Evolutionary conservation across 2,797 vertebrate species (phyloP), one percentile per base, ranked within the genome.

Genomic region (Toxotes lorentzi): DNA sequence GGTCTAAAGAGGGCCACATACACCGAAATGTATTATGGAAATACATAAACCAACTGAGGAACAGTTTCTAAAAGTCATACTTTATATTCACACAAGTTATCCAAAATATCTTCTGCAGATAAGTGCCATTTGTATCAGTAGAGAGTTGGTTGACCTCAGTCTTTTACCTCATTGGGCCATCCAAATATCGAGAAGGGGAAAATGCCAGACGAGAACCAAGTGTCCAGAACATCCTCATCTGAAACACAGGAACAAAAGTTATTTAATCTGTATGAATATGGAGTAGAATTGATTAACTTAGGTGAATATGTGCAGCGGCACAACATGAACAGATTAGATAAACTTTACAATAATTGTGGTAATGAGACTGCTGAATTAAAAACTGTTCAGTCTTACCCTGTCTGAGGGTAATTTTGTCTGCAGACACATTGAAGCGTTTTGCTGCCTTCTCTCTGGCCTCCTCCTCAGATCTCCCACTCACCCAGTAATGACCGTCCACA

Each of bases 101-200:
- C 23, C 1, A 48, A n/a, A 23, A 30, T 11, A 43, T 51, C 23
- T 43, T 24, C 10, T 38, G 24, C 45, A 50, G 47, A 38, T 34
- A 53, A 38, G 19, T 47, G 34, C 6, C 59, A 58, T 82, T 73
- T 69, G 63, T 72, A 76, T 67, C 64, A 73, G 62, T 12, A 53
- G 16, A 63, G 54, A 80, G 76, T 60, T 41, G 51, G 45, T 35
- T 62, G 81, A 82, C 70, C 76, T 78, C 51, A 5, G 43, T 51
- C 7, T 79, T 78, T 81, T 75, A 97, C 96, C 94, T 96, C 94
- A 78, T 94, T 95, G 80, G 97, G 97, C 97, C 97, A 98, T 7
- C 97, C 97, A 5, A 98, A 95, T 87, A 98, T 98, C 68, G 97
- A 98, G 85, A 98, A 97, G 17, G 97, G 97, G 86, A 98, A 98